Percentiles rank a stretch among this genome's conserved stretches.
These are phyloP conservation scores for Macrotrachela quadricornifera DNA, from an alignment of 1,140 invertebrate genomes.

Conservation along the genomic window DNA sequence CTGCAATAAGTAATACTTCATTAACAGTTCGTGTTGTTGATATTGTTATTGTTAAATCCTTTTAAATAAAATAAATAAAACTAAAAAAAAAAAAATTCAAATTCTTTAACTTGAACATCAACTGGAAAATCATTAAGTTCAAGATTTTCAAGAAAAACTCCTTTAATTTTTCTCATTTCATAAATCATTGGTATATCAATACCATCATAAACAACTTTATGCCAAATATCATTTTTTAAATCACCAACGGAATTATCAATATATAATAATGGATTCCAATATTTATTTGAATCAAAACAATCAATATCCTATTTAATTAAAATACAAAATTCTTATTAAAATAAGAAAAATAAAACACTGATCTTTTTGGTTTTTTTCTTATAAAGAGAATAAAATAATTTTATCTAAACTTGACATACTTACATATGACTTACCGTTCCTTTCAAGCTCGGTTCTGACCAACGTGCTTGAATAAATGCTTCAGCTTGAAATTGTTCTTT, in stretches of 20 bases:
- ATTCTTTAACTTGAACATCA: constrained; percentile 2
- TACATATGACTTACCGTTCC: too few species aligned
- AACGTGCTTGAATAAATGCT: constrained; percentile 3
- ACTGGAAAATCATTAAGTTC: constrained; percentile 8
- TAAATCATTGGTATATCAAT: neutral
- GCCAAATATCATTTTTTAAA: constrained; percentile 3
- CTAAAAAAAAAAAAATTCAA: too few species aligned
- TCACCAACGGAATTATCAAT: constrained; percentile 6
- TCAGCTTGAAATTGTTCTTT: constrained; percentile 8
- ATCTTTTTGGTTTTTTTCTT: too few species aligned
- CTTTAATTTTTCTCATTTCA: constrained; percentile 7
- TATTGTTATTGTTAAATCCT: constrained; percentile 6
- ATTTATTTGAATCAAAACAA: neutral
- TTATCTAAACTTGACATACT: too few species aligned
- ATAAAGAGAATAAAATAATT: too few species aligned
- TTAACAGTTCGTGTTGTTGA: constrained; percentile 3
- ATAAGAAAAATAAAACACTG: too few species aligned
- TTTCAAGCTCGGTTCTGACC: neutral
- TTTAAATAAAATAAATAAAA: too few species aligned
- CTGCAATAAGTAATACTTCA: constrained; percentile 5
- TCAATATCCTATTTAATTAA: neutral
- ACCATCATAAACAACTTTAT: neutral
- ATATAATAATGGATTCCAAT: constrained; percentile 5
- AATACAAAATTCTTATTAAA: too few species aligned
- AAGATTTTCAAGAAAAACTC: constrained; percentile 6